These are phyloP conservation scores for Euwallacea fornicatus DNA, from an alignment of 1,140 invertebrate species.

Conservation along the genomic window DNA sequence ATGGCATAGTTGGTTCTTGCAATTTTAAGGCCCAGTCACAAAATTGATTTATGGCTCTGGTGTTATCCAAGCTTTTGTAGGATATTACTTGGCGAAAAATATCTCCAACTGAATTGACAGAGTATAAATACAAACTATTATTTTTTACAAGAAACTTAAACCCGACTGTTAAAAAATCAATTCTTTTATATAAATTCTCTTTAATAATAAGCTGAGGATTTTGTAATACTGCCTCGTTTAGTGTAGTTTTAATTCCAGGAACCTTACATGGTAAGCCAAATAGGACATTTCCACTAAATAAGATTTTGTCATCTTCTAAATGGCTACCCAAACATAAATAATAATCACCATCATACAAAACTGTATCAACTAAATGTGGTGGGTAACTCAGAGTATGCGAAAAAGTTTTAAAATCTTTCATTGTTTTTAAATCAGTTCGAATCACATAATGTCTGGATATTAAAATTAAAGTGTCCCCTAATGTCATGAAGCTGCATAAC, in stretches of 20 bases:
- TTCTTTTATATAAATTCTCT: slow-evolving; percentile 12
- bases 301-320: slow-evolving; percentile 12
- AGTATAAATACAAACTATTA: slow-evolving; percentile 18
- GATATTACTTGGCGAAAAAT: slow-evolving; percentile 26
- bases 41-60: not conserved
- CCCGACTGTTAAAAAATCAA: slow-evolving; percentile 9
- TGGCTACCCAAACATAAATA: slow-evolving; percentile 22
- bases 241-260: slow-evolving; percentile 15
- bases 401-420: slow-evolving; percentile 19
- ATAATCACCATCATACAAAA: not conserved
- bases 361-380: not conserved
- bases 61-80: not conserved
- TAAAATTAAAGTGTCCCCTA: slow-evolving; percentile 11
- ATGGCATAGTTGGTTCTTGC: not conserved
- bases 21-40: slow-evolving; percentile 10
- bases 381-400: slow-evolving; percentile 24
- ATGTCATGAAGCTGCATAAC: slow-evolving; percentile 13
- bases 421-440: slow-evolving; percentile 19
- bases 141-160: slow-evolving; percentile 17
- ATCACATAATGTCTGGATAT: slow-evolving; percentile 29
- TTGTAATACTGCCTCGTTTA: slow-evolving; percentile 15
- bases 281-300: slow-evolving; percentile 17
- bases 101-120: slow-evolving; percentile 22
- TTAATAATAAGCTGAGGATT: slow-evolving; percentile 15
- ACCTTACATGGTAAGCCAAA: slow-evolving; percentile 24